Evolutionary conservation across 2,888 invertebrate species (phyloP), one percentile per base, ranked within the genome.

Genomic region (Meiosimyza decipiens): DNA sequence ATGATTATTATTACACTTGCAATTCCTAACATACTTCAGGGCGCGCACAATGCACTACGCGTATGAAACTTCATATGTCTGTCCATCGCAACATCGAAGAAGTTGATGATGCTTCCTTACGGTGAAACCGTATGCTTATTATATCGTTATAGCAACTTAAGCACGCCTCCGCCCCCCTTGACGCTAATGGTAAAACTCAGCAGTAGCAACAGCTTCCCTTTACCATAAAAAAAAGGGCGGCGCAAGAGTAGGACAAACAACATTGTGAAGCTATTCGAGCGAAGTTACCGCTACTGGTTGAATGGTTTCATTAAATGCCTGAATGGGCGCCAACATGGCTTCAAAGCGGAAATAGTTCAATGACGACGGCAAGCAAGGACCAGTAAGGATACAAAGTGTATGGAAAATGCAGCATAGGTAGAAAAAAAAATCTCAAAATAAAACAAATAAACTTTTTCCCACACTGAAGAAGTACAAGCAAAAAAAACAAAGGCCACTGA

Each of bases 241-340:
- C 40, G 40, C 59, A 64, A 66, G 63, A 72, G 72, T 71, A 71
- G 71, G 72, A 74, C 75, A 75, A 71, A 75, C 73, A 75, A 71
- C 73, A 69, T 74, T 74, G 75, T 75, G 70, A 55, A 78, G 71
- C 73, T 74, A 78, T 68, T 77, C 76, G 76, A 77, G 77, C 74
- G 75, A 73, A 76, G 66, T 74, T 75, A 77, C 74, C 75, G 79
- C 76, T 79, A 75, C 76, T 77, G 78, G 75, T 78, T 75, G 76
- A 73, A 74, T 82, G 80, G 77, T 74, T 82, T 78, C 82, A 79
- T 81, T 80, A 80, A 82, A 84, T 82, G 84, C 82, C 79, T 83
- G 82, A 82, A 80, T 82, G 81, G 82, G 79, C 82, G 79, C 80
- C 80, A 83, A 79, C 82, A 82, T 80, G 78, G 71, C 74, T 74